Evolutionary conservation across 2,113 vertebrate genomes (phyloP).

Genomic region (Corythaixoides concolor): DNA sequence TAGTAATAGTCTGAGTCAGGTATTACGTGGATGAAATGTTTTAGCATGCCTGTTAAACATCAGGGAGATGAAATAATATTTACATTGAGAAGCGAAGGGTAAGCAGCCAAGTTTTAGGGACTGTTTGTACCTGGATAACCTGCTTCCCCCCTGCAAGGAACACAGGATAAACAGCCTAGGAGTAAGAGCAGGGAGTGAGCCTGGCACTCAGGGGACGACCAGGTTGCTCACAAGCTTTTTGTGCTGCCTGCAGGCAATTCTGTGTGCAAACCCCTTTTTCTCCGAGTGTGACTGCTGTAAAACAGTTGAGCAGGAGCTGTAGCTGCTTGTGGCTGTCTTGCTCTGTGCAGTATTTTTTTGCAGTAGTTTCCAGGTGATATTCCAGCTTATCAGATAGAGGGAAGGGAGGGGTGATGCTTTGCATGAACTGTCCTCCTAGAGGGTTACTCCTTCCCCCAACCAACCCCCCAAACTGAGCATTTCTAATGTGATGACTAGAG

Average conservation of each 20-base stretch:
- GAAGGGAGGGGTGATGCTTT: not conserved
- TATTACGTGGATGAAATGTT: not conserved
- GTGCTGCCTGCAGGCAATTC: not conserved
- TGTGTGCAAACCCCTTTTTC: not conserved
- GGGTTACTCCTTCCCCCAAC: not conserved
- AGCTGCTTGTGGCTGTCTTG: not conserved
- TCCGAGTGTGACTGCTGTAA: not conserved
- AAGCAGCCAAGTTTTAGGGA: not conserved
- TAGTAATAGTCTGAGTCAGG: not conserved
- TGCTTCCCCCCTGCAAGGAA: not conserved
- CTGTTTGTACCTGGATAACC: not conserved
- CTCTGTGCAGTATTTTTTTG: not conserved
- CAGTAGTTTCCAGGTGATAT: not conserved
- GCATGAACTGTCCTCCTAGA: rapidly evolving
- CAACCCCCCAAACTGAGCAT: not conserved
- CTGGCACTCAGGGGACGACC: rapidly evolving
- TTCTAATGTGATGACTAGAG: not conserved
- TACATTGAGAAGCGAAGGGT: not conserved
- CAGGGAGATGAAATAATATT: not conserved
- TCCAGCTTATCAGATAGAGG: not conserved
- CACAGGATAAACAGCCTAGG: not conserved
- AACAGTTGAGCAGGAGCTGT: not conserved
- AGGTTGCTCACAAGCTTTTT: not conserved
- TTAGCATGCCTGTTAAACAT: not conserved
- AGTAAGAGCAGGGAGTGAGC: not conserved